Base-by-base conservation (phyloP, 1,140 invertebrate genomes). In the Achroia grisella region DNA sequence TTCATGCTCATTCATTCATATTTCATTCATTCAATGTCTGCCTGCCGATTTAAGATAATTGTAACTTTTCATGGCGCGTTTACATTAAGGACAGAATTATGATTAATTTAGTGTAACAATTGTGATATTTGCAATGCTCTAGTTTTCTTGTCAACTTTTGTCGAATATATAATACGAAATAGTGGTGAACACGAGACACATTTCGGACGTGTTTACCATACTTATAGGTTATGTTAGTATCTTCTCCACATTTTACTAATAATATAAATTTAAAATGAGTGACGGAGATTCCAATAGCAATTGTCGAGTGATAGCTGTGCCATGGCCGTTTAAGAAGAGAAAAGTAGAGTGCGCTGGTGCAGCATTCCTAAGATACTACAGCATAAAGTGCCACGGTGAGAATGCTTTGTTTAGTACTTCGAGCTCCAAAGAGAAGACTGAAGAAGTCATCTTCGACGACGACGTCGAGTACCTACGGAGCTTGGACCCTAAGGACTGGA, bases 401-500 rank as follows among this genome's bases (percentile, higher is more conserved):
- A 74, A 78, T 67, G 75, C 71, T 17, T 68, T 67, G 48, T 56
- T 75, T 15, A 55, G 72, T 52, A 70, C 70, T 23, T 74, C 72
- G 23, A 65, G 82, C 43, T 72, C 77, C 15, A 88, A 90, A 47
- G 87, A 90, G 50, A 88, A 90, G 62, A 72, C 87, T 10, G 88
- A 89, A 44, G 87, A 89, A 56, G 86, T 89, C 42, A 78, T 88
- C 10, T 90, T 92, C 52, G 93, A 95, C 59, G 94, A 95, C 55
- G 93, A 98, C 84, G 90, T 96, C 3, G 89, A 91, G 42, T 97
- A 95, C 71, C 86, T 98, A 13, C 89, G 94, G 53, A 95, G 93
- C 27, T 87, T 99, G 41, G 95, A 98, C 87, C 97, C 97, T n/a
- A 97, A 95, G 73, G 93, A 97, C 68, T 98, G 97, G 96, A 98